Evolutionary conservation across 2,797 vertebrate species (phyloP), one percentile per base, ranked within the genome.

Genomic region (Phaenicophaeus curvirostris): DNA sequence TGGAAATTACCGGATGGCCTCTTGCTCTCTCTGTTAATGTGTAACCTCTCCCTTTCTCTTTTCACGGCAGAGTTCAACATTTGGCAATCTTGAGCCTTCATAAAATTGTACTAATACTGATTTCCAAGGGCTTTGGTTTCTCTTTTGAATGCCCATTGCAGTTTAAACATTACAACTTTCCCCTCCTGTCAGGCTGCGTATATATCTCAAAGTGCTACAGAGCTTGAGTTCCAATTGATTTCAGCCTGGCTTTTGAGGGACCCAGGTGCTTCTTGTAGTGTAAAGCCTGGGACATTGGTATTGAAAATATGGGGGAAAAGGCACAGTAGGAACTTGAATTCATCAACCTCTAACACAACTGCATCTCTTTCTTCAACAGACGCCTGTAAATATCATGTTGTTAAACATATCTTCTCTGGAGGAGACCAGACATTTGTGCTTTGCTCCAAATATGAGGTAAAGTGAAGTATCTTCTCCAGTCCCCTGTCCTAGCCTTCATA

Each of bases 341-440:
- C 15, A 35, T 80, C 53, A 73, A 1, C 33, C 28, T 84, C 25
- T 93, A 66, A 85, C 13, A 66, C 21, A 72, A 4, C 14, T 3
- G 0, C 31, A 5, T 71, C 37, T 80, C 44, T 96, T 89, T 95
- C 89, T 97, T 93, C 73, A 91, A 93, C 96, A 98, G 97, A 97
- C 96, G 98, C 97, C 53, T 98, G 98, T 93, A 98, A 98, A 93
- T 98, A 97, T 50, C 98, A 97, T 89, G 96, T 98, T 73, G 98
- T 99, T 96, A 98, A 98, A 96, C 99, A 98, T 97, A 98, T 99
- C 94, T 98, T 98, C 97, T 99, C 98, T 97, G 99, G 99, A 97
- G 99, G 99, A 94, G 98, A 99, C 97, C 99, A 99, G 87, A 99
- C 98, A 65, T 99, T 99, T 97, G 97, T 99, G 83, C 97, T 99